Base-by-base conservation (phyloP, 2,113 vertebrate genomes). In the Octodon degus region DNA sequence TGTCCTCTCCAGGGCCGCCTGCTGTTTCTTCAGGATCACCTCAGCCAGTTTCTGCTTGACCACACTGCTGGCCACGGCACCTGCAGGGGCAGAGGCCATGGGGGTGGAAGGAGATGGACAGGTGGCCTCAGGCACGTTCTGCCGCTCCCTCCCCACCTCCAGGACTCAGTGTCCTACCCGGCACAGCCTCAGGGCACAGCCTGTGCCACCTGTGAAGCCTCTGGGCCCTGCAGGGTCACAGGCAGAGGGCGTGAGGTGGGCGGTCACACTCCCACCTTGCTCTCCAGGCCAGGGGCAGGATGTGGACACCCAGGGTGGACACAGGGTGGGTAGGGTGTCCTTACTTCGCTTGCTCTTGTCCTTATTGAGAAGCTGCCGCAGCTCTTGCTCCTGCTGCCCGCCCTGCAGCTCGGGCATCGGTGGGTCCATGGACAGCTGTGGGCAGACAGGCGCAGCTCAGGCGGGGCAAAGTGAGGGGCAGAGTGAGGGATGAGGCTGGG, bases 21-120 rank as follows among this genome's bases (percentile, higher is more conserved):
- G 99, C 47, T 99, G 99, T 96, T 99, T 99, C 97, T 99, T 99
- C 81, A 99, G 98, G 96, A 99, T 99, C 93, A 99, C 99, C 95
- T 99, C 99, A 0, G 99, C 99, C 96, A 99, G 98, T 93, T 99
- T 99, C 98, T 99, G 99, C 97, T 98, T 99, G 43, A 99, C 99
- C 88, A 98, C 98, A 0, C 99, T 99, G 98, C 99, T 99, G 97
- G 99, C 99, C 53, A 99, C 98, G 0, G 99, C 99, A 98, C 99
- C 99, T 99, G 96, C 81, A 50, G 20, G 87, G 50, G 67, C 1
- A 0, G 37, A 30, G 85, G 3, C 9, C 30, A 20, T 0, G 19
- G 24, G 50, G 55, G 40, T 30, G 37, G n/a, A 60, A 43, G 53
- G 2, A 22, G 82, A 40, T 7, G 47, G 58, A 60, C 1, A n/a